phyloP scores from a whole-genome alignment of 2,888 invertebrate species.

The Drosophila cracens region DNA sequence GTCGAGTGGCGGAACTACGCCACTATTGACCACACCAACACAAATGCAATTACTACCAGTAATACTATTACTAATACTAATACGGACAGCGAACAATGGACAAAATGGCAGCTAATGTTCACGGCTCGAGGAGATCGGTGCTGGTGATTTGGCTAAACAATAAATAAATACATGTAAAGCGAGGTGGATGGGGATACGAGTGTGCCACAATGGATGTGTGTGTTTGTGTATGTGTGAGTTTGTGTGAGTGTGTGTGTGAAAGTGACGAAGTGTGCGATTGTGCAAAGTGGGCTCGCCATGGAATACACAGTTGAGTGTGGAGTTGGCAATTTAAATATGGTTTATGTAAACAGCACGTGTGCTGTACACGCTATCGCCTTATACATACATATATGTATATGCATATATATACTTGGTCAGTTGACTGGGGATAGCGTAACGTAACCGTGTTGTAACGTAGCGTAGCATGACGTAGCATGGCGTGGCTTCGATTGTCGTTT shows the following conservation, averaged over 20 bases:
- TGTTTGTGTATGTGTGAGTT: not conserved
- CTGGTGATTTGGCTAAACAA: constrained; percentile 71
- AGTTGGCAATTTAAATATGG: constrained; percentile 75
- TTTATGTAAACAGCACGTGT: constrained; percentile 61
- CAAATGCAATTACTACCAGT: constrained; percentile 20
- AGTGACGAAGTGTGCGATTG: constrained; percentile 5
- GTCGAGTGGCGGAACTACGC: constrained; percentile 59
- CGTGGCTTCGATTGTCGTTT: constrained; percentile 29
- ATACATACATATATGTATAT: constrained; percentile 4
- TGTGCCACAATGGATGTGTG: not conserved
- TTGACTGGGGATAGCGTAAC: constrained; percentile 63
- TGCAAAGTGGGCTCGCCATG: constrained; percentile 8
- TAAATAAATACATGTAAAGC: constrained; percentile 66
- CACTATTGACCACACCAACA: constrained; percentile 24
- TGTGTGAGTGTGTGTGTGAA: constrained; percentile 2
- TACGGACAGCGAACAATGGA: not conserved
- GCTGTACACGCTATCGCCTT: constrained; percentile 27
- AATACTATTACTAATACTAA: constrained; percentile 7
- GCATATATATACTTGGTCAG: constrained; percentile 45
- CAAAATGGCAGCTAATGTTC: constrained; percentile 69
- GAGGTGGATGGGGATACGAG: not conserved
- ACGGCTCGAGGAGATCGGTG: constrained; percentile 67
- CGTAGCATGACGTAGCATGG: constrained; percentile 29
- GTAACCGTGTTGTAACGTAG: constrained; percentile 44
- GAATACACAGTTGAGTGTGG: constrained; percentile 37